Conservation (phyloP, 2,113 vertebrate genomes). For the Pygoscelis antarcticus region DNA sequence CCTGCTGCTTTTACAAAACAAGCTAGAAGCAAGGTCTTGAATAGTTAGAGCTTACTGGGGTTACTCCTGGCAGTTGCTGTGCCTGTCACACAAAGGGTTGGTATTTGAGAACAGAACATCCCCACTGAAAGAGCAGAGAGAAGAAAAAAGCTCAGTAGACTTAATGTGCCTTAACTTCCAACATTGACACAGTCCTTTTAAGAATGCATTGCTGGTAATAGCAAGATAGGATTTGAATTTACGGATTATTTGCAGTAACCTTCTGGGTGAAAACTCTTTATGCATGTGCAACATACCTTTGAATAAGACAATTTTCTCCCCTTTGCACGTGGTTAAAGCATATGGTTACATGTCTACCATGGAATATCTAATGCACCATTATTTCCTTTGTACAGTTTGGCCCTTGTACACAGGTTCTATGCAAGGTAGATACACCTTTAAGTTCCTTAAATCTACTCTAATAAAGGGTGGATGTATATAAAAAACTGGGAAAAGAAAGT, state of each 20-base stretch:
- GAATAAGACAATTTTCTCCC: not conserved
- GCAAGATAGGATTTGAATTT: not conserved
- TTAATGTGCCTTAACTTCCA: not conserved
- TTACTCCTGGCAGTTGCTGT: constrained; percentile 27
- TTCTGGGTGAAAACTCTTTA: not conserved
- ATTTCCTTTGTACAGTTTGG: not conserved
- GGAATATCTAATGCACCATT: not conserved
- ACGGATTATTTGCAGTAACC: not conserved
- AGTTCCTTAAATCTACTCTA: not conserved
- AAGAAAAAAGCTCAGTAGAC: not conserved
- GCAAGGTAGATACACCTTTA: not conserved
- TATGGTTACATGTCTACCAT: rapidly evolving
- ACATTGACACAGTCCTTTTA: not conserved
- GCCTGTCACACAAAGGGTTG: constrained; percentile 5
- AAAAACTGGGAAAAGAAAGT: not conserved
- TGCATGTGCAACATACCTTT: not conserved
- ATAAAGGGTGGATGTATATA: not conserved
- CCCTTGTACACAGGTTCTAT: not conserved
- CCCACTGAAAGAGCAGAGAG: not conserved
- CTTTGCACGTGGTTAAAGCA: not conserved
- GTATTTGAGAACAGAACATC: constrained; percentile 44
- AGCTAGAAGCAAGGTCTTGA: constrained; percentile 3
- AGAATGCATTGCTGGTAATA: not conserved
- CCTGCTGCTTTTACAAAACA: constrained; percentile 33
- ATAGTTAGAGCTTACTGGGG: constrained; percentile 20